These are phyloP conservation scores for Tachina lurida DNA, from an alignment of 2,888 invertebrate genomes.

Conservation along the genomic window DNA sequence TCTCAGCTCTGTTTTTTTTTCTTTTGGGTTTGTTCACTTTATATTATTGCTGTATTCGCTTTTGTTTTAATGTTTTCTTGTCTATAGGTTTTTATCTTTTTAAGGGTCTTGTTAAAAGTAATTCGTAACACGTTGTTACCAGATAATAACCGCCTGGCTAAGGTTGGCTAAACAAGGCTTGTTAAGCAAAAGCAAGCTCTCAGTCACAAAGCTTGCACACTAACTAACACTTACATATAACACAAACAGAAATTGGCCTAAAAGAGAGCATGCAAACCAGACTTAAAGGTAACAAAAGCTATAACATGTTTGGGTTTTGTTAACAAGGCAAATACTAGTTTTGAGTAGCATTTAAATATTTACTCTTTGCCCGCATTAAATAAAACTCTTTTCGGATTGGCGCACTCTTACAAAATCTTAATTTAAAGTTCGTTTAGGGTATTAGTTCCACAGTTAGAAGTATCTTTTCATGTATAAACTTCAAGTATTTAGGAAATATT, in stretches of 20 bases:
- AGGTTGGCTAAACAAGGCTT: conserved; percentile 70
- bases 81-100: conserved; percentile 78
- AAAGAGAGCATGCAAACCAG: conserved; percentile 42
- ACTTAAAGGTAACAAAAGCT: conserved; percentile 9
- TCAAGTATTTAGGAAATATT: too few relatives aligned
- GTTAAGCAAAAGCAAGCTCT: conserved; percentile 60
- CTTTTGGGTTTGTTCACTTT: conserved; percentile 34
- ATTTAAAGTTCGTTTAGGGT: too few relatives aligned
- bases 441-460: too few relatives aligned
- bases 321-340: conserved; percentile 34
- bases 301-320: background rate
- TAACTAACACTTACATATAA: background rate
- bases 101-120: conserved; percentile 82
- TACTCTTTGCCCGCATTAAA: background rate
- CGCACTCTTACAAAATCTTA: background rate
- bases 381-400: background rate
- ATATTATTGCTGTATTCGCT: conserved; percentile 21
- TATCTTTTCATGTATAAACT: too few relatives aligned
- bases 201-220: background rate
- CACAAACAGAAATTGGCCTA: conserved; percentile 2
- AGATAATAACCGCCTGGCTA: conserved; percentile 76
- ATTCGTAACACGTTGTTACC: conserved; percentile 82
- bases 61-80: conserved; percentile 41
- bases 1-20: background rate
- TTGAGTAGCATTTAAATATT: conserved; percentile 19